A percentile compares a stretch with the other conserved stretches of the same genome.
Conservation (phyloP, 2,113 vertebrate genomes). For the Puffinus mauretanicus region DNA sequence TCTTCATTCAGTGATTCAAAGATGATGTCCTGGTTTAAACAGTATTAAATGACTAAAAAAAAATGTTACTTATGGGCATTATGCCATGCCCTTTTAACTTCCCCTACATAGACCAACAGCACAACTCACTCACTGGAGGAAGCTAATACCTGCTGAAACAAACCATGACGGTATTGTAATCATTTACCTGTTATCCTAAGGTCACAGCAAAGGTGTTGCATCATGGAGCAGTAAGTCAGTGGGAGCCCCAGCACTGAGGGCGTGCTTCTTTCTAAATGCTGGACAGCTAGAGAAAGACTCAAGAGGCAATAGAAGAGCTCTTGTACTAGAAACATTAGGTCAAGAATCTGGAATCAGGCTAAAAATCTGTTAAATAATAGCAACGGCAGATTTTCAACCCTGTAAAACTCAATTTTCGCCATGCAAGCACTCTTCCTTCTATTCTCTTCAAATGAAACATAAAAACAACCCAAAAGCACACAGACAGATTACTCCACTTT, state of each 20-base stretch:
- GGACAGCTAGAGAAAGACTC: neutral
- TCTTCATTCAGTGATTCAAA: conserved; percentile 17
- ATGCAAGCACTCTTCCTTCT: neutral
- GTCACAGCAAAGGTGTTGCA: neutral
- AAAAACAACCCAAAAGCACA: neutral
- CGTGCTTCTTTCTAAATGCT: neutral
- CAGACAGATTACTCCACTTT: neutral
- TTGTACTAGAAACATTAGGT: neutral
- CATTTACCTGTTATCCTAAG: neutral
- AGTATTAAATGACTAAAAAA: neutral
- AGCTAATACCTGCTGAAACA: neutral
- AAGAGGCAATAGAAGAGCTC: neutral
- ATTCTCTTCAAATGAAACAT: neutral
- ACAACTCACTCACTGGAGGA: neutral
- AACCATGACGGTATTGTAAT: fast-evolving
- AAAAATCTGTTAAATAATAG: neutral
- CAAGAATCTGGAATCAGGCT: neutral
- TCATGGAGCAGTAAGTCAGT: neutral
- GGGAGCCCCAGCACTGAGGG: neutral
- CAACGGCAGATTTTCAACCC: neutral
- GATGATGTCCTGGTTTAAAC: neutral
- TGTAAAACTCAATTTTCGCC: neutral
- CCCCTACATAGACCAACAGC: fast-evolving
- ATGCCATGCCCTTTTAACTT: neutral
- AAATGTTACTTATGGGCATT: neutral